A percentile compares a stretch with the other conserved stretches of the same genome.
Conservation (phyloP, 2,888 invertebrate species). For the Brachylomia viminalis region DNA sequence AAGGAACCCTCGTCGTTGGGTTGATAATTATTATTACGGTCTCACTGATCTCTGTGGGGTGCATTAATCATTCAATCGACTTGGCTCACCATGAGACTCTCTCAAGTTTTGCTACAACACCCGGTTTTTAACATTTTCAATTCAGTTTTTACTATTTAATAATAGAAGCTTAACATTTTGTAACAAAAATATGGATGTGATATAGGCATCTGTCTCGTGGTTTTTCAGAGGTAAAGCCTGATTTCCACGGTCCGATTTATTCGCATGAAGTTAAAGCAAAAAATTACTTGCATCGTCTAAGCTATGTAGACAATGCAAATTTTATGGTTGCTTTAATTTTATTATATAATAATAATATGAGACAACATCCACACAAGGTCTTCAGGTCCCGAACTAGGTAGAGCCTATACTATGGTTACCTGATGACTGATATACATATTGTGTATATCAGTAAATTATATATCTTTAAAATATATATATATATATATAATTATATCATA, state of each 20-base stretch:
- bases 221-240: not conserved
- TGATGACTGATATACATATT: too few relatives aligned
- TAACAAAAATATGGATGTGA: not conserved
- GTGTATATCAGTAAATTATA: too few relatives aligned
- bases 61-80: constrained; percentile 22
- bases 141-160: not conserved
- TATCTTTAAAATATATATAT: too few relatives aligned
- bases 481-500: too few relatives aligned
- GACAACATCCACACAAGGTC: too few relatives aligned
- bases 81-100: not conserved
- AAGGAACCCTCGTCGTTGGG: not conserved
- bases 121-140: not conserved
- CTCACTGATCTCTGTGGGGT: not conserved
- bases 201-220: not conserved
- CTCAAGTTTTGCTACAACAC: not conserved
- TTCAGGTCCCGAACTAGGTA: too few relatives aligned
- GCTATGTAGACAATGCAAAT: not conserved
- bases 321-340: not conserved
- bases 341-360: too few relatives aligned
- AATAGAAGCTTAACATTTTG: not conserved
- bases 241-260: not conserved
- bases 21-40: constrained; percentile 8
- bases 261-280: not conserved
- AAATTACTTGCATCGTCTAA: not conserved
- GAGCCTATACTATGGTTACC: too few relatives aligned